phyloP scores from a whole-genome alignment of 2,113 vertebrate species.

The Leptobrachium ailaonicum region DNA sequence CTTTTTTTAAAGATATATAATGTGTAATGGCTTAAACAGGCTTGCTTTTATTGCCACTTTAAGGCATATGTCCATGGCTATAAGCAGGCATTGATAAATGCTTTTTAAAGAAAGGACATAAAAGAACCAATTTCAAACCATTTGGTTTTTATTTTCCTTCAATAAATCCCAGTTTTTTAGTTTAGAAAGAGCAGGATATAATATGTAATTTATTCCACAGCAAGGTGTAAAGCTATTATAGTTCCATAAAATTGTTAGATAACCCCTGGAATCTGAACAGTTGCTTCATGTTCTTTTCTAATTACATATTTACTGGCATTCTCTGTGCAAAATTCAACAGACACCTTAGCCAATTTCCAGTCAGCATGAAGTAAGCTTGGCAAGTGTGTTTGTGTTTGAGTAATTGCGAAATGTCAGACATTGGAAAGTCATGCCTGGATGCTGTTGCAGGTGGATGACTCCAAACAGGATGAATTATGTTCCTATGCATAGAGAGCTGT shows the following conservation, averaged over 20 bases:
- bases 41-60: not conserved
- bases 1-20: not conserved
- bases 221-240: slow-evolving; percentile 11
- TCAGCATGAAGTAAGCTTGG: slow-evolving; percentile 47
- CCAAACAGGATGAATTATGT: slow-evolving; percentile 47
- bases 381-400: slow-evolving; percentile 48
- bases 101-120: not conserved
- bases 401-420: slow-evolving; percentile 48
- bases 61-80: not conserved
- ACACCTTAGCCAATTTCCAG: slow-evolving; percentile 44
- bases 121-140: not conserved
- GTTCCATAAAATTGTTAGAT: slow-evolving; percentile 18
- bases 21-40: not conserved
- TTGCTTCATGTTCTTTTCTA: slow-evolving; percentile 35
- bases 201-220: slow-evolving; percentile 23
- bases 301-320: slow-evolving; percentile 45
- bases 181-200: not conserved
- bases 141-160: not conserved
- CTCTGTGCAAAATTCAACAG: slow-evolving; percentile 38
- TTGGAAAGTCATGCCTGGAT: slow-evolving; percentile 47
- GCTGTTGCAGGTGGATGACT: slow-evolving; percentile 47
- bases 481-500: slow-evolving; percentile 44
- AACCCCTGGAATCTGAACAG: slow-evolving; percentile 14
- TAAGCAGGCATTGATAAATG: not conserved
- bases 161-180: not conserved